Base-by-base conservation (phyloP, 2,888 invertebrate genomes). In the Bedellia somnulentella region DNA sequence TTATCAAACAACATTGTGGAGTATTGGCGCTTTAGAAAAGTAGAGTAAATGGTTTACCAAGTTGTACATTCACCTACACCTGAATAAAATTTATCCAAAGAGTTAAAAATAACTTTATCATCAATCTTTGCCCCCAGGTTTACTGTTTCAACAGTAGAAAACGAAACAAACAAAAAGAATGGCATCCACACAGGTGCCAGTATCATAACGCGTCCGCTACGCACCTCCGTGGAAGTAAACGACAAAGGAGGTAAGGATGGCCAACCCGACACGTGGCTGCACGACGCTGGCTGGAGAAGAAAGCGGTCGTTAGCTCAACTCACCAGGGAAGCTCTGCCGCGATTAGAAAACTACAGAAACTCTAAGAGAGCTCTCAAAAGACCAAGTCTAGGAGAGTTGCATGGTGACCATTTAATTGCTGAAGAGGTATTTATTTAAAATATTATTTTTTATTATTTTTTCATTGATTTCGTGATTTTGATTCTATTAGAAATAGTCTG, bases 311-410 rank as follows among this genome's bases (percentile, higher is more conserved):
- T 85, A 41, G 83, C 83, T 2, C 84, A 85, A 44, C 67, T 87
- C 33, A 86, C 87, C 0, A 81, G 86, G 43, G 93, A 93, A 57
- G 86, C 87, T 2, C 55, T 92, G 21, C 92, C 92, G 1, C 75
- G 89, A 33, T 77, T 89, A 62, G 90, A 91, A 51, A 87, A 91
- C 56, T 93, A 93, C 52, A 80, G 89, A 49, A 85, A 86, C 53
- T 85, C 87, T 1, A 83, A 85, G 46, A 77, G 88, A 41, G 86
- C 87, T 0, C 60, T 83, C 30, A 89, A 89, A 53, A 79, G 93
- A 38, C 92, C 92, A 1, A 90, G 91, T 14, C 75, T 93, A 33
- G 90, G 91, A 12, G 90, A 91, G 49, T 64, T 93, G 25, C 91
- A 92, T 47, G 87, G 87, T 13, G 82, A 82, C 30, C 53, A 73